A percentile compares a stretch with the other conserved stretches of the same genome.
These are phyloP conservation scores for Tetramorium parvispinum DNA, from an alignment of 1,140 invertebrate genomes.

Conservation along the genomic window DNA sequence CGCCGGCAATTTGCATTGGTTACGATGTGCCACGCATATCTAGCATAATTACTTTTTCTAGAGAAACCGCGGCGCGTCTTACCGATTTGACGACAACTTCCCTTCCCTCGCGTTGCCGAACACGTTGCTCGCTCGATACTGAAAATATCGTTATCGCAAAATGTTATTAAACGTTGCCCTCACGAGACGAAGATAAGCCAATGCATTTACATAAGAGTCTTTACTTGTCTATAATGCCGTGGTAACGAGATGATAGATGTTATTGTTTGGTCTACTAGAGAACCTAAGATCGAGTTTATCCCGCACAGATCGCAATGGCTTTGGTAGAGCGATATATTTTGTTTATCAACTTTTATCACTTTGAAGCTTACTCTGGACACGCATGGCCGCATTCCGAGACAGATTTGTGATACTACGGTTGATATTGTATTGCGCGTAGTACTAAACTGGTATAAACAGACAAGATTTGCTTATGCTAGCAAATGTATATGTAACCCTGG, in stretches of 20 bases:
- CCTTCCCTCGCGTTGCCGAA: slow-evolving; percentile 9
- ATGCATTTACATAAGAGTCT: slow-evolving; percentile 74
- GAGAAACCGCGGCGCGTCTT: slow-evolving; percentile 17
- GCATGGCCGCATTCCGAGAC: slow-evolving; percentile 31
- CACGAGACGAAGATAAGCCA: slow-evolving; percentile 69
- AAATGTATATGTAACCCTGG: neutral
- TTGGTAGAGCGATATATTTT: slow-evolving; percentile 42
- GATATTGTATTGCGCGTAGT: neutral
- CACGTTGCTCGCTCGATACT: neutral
- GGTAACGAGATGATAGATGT: slow-evolving; percentile 70
- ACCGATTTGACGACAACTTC: slow-evolving; percentile 27
- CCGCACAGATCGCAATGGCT: slow-evolving; percentile 2
- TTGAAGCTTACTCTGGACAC: slow-evolving; percentile 15
- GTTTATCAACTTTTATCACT: slow-evolving; percentile 45
- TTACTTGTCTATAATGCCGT: slow-evolving; percentile 47
- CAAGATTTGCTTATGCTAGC: neutral
- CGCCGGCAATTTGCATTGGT: slow-evolving; percentile 69
- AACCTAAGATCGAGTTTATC: slow-evolving; percentile 27
- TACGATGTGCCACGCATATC: slow-evolving; percentile 65
- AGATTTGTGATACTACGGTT: slow-evolving; percentile 20
- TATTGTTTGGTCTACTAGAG: slow-evolving; percentile 74
- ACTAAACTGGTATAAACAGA: neutral
- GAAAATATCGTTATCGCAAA: neutral
- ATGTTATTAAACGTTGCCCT: slow-evolving; percentile 56
- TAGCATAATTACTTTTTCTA: slow-evolving; percentile 58